phyloP scores from a whole-genome alignment of 2,797 vertebrate species.

The Capromys pilorides region DNA sequence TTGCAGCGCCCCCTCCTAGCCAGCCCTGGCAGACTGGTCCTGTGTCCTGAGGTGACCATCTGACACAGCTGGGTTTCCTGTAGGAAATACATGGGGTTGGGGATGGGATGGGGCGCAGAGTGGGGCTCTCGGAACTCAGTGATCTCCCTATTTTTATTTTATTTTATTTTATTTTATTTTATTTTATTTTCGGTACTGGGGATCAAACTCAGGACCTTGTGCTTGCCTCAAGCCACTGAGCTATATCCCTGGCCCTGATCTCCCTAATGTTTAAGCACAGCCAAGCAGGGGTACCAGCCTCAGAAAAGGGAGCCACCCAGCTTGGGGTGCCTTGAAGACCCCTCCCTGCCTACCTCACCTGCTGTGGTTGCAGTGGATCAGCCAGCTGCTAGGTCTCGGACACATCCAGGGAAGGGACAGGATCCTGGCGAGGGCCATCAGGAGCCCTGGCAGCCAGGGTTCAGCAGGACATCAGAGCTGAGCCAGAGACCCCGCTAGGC shows the following conservation, averaged over 20 bases:
- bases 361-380: neutral
- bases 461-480: neutral
- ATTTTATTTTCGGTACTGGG: too few species aligned
- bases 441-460: neutral
- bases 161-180: too few species aligned
- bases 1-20: neutral
- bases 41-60: neutral
- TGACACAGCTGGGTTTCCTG: neutral
- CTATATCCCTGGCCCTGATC: too few species aligned
- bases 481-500: neutral
- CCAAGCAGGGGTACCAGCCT: neutral
- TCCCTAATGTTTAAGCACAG: neutral
- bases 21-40: neutral
- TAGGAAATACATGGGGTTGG: neutral
- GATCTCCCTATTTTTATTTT: too few species aligned
- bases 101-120: neutral
- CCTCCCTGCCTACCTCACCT: rapidly evolving
- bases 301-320: neutral
- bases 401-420: neutral
- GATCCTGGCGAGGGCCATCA: rapidly evolving
- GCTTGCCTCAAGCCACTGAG: too few species aligned
- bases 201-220: too few species aligned
- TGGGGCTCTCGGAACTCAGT: too few species aligned
- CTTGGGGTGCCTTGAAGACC: neutral
- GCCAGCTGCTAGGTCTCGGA: neutral